Percentiles rank a stretch among this genome's conserved stretches.
Conservation (phyloP, 2,113 vertebrate species). For the Sialia sialis region DNA sequence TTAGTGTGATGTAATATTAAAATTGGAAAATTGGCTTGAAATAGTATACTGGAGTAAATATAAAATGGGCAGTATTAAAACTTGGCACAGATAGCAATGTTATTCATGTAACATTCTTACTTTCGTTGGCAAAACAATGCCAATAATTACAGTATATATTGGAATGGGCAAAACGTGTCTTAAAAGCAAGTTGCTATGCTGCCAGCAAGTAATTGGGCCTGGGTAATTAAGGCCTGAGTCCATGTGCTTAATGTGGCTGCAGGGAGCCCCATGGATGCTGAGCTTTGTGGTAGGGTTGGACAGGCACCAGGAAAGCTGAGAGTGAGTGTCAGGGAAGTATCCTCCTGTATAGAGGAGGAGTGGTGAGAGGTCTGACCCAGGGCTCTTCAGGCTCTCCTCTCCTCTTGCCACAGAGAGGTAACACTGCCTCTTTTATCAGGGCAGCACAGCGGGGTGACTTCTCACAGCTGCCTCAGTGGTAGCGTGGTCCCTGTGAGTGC, state of each 20-base stretch:
- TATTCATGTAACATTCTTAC: neutral
- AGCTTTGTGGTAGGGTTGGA: accelerated
- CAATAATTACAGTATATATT: neutral
- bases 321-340: neutral
- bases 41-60: neutral
- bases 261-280: neutral
- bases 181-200: neutral
- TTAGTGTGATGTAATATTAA: slow-evolving; percentile 3
- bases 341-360: neutral
- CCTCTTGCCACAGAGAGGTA: neutral
- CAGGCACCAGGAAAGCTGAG: neutral
- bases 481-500: neutral
- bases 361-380: neutral
- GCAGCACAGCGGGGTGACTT: neutral
- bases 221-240: neutral
- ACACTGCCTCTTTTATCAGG: neutral
- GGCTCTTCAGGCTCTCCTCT: neutral
- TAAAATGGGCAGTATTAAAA: neutral
- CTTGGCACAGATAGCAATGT: neutral
- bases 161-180: neutral
- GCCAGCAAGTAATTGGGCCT: neutral
- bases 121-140: slow-evolving; percentile 19
- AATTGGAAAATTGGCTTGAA: slow-evolving; percentile 19
- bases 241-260: neutral
- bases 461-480: neutral